Base-by-base conservation (phyloP, 2,113 vertebrate species). In the Neoarius graeffei region DNA sequence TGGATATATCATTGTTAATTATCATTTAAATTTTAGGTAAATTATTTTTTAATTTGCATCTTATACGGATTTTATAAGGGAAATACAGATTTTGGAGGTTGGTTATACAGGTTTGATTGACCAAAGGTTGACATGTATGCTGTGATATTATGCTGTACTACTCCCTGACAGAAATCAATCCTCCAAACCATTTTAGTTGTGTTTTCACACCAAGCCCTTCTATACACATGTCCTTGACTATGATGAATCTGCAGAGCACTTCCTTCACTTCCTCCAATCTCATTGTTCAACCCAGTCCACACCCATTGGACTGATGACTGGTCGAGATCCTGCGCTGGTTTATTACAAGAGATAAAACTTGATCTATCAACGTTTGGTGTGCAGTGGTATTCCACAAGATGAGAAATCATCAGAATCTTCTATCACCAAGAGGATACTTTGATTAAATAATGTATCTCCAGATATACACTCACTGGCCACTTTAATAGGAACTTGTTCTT, bases 341-440 rank as follows among this genome's bases (percentile, higher is more conserved):
- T 91, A 93, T 89, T 87, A 86, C 86, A 23, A 23, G 10, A 59
- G 89, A 90, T 93, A 87, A 93, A 92, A 87, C 83, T 90, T 88
- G 80, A 90, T 93, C 87, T 90, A 90, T 84, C 76, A 85, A 84
- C 25, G 48, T 86, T 85, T 87, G 84, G 86, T 90, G 80, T 86
- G 86, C 77, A 74, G 81, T 50, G 76, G 76, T 14, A 30, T 52
- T 66, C 35, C 13, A 67, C 50, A 17, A 67, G 66, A 2, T 13
- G 81, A 10, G 19, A 25, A 64, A 48, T 13, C 87, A 66, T 60
- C 85, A 50, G 86, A 59, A 81, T 25, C 82, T 57, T 86, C 90
- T 88, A 87, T 59, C 3, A 60, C 5, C 27, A 13, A 60, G 69
- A 6, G 1, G 42, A 23, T 25, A 11, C 5, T 77, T 77, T 2